These are phyloP conservation scores for Geophilus truncorum DNA, from an alignment of 2,888 invertebrate genomes.

Conservation along the genomic window DNA sequence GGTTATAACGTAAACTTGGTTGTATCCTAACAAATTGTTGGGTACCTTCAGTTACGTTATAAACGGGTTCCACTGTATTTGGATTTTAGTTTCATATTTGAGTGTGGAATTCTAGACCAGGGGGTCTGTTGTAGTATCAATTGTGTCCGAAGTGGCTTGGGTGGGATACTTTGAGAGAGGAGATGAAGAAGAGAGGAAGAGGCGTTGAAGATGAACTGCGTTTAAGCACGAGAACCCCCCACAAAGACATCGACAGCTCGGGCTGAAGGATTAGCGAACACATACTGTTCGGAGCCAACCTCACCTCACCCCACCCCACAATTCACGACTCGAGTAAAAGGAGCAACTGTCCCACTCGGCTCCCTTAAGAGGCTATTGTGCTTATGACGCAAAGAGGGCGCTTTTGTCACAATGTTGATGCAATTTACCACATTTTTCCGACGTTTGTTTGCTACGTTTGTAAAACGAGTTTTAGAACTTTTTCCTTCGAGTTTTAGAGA, in stretches of 20 bases:
- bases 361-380: background rate
- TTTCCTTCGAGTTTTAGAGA: background rate
- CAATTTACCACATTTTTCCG: background rate
- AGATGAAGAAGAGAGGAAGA: too few species aligned
- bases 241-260: slow-evolving; percentile 11
- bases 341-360: slow-evolving; percentile 3
- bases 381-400: background rate
- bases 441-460: background rate
- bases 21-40: too few species aligned
- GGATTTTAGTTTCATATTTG: too few species aligned
- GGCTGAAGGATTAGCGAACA: slow-evolving; percentile 1
- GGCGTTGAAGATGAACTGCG: background rate
- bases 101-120: too few species aligned
- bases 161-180: too few species aligned
- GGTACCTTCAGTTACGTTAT: too few species aligned
- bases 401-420: slow-evolving; percentile 5
- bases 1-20: too few species aligned
- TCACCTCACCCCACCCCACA: background rate
- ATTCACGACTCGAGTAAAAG: background rate
- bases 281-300: background rate
- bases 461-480: background rate
- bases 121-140: too few species aligned
- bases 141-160: too few species aligned
- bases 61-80: too few species aligned
- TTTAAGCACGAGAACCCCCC: background rate